These are phyloP conservation scores for Thalassarche chlororhynchos DNA, from an alignment of 2,113 vertebrate species.

Conservation along the genomic window DNA sequence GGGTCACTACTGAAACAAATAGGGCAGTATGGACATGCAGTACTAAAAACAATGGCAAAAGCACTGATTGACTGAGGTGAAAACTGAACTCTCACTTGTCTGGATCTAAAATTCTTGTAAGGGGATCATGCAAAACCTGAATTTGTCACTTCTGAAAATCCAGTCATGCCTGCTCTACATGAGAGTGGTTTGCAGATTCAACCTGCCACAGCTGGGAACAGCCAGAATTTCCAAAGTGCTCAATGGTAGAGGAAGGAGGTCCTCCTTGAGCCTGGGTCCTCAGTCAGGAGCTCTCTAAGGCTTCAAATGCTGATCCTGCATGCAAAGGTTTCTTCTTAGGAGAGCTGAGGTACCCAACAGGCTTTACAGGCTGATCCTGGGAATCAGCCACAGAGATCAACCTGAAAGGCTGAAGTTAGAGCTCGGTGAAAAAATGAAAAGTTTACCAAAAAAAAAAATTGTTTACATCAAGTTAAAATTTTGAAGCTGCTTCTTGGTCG, in stretches of 20 bases:
- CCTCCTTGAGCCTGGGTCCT: accelerated
- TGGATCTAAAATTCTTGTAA: background rate
- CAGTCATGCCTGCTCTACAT: background rate
- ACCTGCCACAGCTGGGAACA: background rate
- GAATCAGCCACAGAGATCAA: background rate
- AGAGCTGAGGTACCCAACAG: background rate
- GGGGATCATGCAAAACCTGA: background rate
- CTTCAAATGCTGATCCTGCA: background rate
- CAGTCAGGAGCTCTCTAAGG: background rate
- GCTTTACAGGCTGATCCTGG: background rate
- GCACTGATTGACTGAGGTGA: background rate
- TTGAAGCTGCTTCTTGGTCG: background rate
- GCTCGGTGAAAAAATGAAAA: background rate
- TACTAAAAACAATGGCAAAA: background rate
- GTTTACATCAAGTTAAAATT: background rate
- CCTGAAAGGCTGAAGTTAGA: background rate
- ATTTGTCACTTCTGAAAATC: background rate
- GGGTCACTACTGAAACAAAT: background rate
- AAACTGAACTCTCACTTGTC: background rate
- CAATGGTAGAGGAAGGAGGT: background rate
- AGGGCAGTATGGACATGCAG: background rate
- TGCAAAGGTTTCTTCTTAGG: background rate
- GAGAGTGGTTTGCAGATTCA: background rate
- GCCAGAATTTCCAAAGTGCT: background rate
- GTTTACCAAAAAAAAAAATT: background rate